These are phyloP conservation scores for Hydropotes inermis DNA, from an alignment of 2,113 vertebrate species.

Conservation along the genomic window DNA sequence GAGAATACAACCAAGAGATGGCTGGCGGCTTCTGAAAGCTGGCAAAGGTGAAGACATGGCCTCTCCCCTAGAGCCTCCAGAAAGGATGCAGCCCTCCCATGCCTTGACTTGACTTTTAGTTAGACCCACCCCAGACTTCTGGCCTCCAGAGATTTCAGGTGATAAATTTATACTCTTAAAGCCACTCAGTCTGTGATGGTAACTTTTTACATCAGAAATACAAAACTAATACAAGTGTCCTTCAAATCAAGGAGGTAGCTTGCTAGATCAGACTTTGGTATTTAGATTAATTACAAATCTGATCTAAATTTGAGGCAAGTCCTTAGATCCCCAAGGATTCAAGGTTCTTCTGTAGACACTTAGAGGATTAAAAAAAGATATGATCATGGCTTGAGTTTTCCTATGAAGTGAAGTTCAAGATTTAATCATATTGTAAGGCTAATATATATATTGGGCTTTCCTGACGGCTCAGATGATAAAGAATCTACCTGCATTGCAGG, in stretches of 20 bases:
- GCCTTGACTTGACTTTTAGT: background rate
- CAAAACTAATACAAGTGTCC: background rate
- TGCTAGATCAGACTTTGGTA: background rate
- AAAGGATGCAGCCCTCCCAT: background rate
- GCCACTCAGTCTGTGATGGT: background rate
- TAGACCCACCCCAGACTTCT: background rate
- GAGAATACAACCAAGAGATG: background rate
- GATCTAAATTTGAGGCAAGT: background rate
- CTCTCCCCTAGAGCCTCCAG: background rate
- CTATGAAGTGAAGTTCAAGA: background rate
- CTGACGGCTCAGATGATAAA: background rate
- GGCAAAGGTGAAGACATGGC: background rate
- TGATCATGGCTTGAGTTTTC: background rate
- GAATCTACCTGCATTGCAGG: background rate
- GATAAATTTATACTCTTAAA: background rate
- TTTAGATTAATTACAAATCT: background rate
- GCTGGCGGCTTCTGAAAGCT: background rate
- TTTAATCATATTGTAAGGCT: background rate
- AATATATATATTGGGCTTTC: background rate
- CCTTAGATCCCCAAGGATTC: background rate
- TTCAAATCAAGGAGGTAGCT: background rate
- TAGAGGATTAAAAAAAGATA: background rate
- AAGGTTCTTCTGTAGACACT: background rate
- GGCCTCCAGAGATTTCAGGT: background rate
- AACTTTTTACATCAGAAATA: background rate